phyloP scores from a whole-genome alignment of 1,140 invertebrate species.

The Psix sp. region DNA sequence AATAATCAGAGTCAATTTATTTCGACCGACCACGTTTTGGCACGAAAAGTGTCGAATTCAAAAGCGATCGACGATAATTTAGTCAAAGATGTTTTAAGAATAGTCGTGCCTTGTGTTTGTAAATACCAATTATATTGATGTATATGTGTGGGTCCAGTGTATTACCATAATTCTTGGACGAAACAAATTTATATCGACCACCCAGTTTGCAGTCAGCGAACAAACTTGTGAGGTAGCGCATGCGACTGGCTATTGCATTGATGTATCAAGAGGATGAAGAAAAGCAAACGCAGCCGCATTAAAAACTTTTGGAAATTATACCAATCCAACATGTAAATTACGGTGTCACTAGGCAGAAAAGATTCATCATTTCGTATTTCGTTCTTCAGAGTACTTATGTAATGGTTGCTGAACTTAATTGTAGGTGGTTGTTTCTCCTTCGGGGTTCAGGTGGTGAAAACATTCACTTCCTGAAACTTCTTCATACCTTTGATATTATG shows the following conservation, averaged over 20 bases:
- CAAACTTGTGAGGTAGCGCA: conserved; percentile 46
- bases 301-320: conserved; percentile 70
- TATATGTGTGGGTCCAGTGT: conserved; percentile 62
- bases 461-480: conserved; percentile 45
- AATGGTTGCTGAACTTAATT: conserved; percentile 68
- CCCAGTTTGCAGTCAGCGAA: conserved; percentile 64
- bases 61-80: conserved; percentile 47
- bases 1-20: conserved; percentile 34
- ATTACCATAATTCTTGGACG: conserved; percentile 73
- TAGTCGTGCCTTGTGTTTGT: conserved; percentile 60
- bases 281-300: conserved; percentile 61
- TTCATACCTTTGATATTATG: no score
- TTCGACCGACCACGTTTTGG: conserved; percentile 25
- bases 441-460: conserved; percentile 64
- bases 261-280: conserved; percentile 35
- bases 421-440: conserved; percentile 61
- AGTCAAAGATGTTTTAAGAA: conserved; percentile 47
- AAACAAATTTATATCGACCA: conserved; percentile 71
- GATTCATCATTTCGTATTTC: conserved; percentile 65
- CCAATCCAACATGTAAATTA: conserved; percentile 70
- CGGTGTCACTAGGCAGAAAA: conserved; percentile 66
- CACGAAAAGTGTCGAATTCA: conserved; percentile 59
- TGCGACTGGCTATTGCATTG: conserved; percentile 38
- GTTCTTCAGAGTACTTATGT: conserved; percentile 63
- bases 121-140: conserved; percentile 76